These are phyloP conservation scores for Nebria ingens DNA, from an alignment of 1,140 invertebrate genomes.

Conservation along the genomic window DNA sequence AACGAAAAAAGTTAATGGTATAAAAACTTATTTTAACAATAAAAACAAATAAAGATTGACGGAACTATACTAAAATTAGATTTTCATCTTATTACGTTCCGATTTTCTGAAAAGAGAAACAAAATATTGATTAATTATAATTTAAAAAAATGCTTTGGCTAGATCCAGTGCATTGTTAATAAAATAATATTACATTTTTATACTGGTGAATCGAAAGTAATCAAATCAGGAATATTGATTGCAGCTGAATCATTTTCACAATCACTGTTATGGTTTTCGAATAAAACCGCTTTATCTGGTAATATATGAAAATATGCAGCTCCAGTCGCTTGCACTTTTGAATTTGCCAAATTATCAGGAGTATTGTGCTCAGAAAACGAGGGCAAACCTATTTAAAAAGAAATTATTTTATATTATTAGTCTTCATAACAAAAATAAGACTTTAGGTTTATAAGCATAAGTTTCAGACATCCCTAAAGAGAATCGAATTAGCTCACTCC, in stretches of 20 bases:
- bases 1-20: constrained; percentile 20
- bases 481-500: too few species aligned
- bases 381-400: background rate
- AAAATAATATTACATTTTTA: background rate
- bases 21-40: background rate
- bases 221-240: background rate
- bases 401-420: too few species aligned
- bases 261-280: constrained; percentile 14
- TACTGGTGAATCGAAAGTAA: background rate
- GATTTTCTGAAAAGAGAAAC: background rate
- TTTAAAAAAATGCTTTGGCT: background rate
- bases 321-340: constrained; percentile 20
- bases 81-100: background rate
- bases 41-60: too few species aligned
- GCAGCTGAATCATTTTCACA: background rate
- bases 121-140: background rate
- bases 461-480: too few species aligned
- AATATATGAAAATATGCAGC: constrained; percentile 41
- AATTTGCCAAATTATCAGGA: background rate
- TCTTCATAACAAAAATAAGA: too few species aligned
- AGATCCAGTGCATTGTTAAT: too few species aligned
- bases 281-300: constrained; percentile 37
- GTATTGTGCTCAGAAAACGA: background rate
- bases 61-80: background rate
- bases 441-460: too few species aligned